Base-by-base conservation (phyloP, 2,113 vertebrate species). In the Ornithorhynchus anatinus region DNA sequence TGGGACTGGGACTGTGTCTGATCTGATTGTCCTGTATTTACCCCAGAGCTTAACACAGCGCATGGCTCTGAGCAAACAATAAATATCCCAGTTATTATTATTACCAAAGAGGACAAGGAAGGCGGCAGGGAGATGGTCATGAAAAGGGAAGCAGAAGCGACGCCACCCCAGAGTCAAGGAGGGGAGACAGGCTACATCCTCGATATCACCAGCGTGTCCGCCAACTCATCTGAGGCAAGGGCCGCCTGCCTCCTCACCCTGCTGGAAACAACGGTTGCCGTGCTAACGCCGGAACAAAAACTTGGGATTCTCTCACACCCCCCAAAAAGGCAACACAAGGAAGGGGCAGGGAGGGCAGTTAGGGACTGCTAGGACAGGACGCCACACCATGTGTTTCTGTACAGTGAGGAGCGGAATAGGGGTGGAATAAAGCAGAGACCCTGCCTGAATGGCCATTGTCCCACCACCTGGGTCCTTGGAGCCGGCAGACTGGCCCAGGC, bases 401-500 rank as follows among this genome's bases (percentile, higher is more conserved):
- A 14, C 51, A 13, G 4, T 19, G 2, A 29, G 42, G 11, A 33
- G 2, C 6, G 9, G 17, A 19, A 27, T 11, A 15, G 33, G 10
- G 43, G 62, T 13, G 29, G 17, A 38, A 54, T 12, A 13, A 43
- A 32, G 20, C 6, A 3, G 23, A 42, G 54, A 5, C 3, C 59
- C 61, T 20, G 19, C 19, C 51, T 44, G 48, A 81, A 51, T 11
- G 33, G 61, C 82, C 84, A 80, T 81, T 88, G 82, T 89, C 47
- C 38, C 7, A 35, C 78, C 91, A 90, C 85, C 82, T 85, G 87
- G 61, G 17, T 29, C 44, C 42, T 29, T 44, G 39, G 59, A 81
- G 69, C 33, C 50, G 25, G 67, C 69, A 85, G 63, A 59, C 69
- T 77, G 51, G 64, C 50, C 59, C 27, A 47, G 33, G 32, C 42